These are phyloP conservation scores for Acanthosoma haemorrhoidale DNA, from an alignment of 2,888 invertebrate species.

Conservation along the genomic window DNA sequence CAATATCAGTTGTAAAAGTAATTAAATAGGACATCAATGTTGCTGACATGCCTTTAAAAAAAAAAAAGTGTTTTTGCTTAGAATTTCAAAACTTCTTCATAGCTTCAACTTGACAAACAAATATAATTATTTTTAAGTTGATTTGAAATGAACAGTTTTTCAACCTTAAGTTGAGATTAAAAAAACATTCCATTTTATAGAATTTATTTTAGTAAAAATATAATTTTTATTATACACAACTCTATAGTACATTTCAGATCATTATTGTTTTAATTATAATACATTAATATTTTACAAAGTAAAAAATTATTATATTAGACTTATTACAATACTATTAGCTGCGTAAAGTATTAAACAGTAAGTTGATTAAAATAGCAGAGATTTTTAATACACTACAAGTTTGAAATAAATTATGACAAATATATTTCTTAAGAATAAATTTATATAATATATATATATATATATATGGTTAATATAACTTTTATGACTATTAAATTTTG, in stretches of 20 bases:
- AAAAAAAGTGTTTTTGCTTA: no score
- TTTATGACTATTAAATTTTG: conserved; percentile 1
- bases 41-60: no score
- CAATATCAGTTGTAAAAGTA: no score
- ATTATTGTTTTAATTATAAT: conserved; percentile 26
- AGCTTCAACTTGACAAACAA: no score
- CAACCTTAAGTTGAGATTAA: not conserved
- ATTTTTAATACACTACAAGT: conserved; percentile 17
- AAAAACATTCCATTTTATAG: not conserved
- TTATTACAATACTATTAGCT: conserved; percentile 22
- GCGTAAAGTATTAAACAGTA: conserved; percentile 17
- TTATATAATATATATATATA: not conserved
- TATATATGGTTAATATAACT: not conserved
- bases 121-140: no score
- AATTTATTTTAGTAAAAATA: conserved; percentile 20
- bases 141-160: not conserved
- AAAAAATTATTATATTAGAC: conserved; percentile 20
- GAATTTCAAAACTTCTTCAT: no score
- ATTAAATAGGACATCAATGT: no score
- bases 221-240: conserved; percentile 27
- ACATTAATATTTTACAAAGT: conserved; percentile 26
- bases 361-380: conserved; percentile 13
- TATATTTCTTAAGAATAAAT: conserved; percentile 18
- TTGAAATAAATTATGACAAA: conserved; percentile 15
- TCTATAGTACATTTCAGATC: conserved; percentile 26